Conservation (phyloP, 2,113 vertebrate genomes). For the Bubo blakistoni region DNA sequence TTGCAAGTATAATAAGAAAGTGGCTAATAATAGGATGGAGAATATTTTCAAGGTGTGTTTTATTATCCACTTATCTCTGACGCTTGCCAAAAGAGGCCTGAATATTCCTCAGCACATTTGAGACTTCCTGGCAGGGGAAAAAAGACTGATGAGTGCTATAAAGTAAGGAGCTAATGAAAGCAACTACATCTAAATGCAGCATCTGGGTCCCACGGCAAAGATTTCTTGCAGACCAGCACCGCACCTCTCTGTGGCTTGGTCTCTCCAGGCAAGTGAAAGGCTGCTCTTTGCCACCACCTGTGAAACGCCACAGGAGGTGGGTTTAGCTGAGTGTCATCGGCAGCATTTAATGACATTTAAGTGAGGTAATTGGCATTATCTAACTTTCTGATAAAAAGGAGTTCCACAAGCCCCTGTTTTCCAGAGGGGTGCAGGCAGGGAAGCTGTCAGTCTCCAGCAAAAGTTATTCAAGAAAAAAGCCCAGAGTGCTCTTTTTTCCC, state of each 20-base stretch:
- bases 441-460: background rate
- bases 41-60: conserved; percentile 39
- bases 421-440: background rate
- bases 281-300: background rate
- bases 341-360: background rate
- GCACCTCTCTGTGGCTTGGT: background rate
- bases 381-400: background rate
- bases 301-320: background rate
- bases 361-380: background rate
- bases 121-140: conserved; percentile 27
- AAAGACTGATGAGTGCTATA: conserved; percentile 17
- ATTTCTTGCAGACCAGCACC: background rate
- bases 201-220: background rate
- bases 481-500: background rate
- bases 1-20: conserved; percentile 40
- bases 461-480: background rate
- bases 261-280: background rate
- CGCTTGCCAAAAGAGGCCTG: conserved; percentile 49
- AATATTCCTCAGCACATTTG: conserved; percentile 38
- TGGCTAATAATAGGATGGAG: conserved; percentile 33
- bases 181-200: background rate
- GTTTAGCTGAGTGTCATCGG: background rate
- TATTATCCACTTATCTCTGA: conserved; percentile 44
- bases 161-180: conserved; percentile 22
- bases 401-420: background rate